Conservation (phyloP, 2,888 invertebrate species). For the Amphiduros pacificus region DNA sequence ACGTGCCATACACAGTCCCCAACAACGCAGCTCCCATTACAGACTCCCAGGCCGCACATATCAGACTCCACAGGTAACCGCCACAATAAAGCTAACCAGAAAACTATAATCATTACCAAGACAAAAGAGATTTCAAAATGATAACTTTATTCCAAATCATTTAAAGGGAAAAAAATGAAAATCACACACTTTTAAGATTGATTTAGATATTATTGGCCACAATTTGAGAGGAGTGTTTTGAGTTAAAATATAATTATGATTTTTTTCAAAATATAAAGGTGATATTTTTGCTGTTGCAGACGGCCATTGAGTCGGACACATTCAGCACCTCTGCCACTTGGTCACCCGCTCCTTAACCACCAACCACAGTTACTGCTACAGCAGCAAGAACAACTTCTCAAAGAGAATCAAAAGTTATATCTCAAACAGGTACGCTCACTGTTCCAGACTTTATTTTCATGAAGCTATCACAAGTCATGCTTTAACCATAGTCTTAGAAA, state of each 20-base stretch:
- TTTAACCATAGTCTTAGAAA: not conserved
- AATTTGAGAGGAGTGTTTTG: too few relatives aligned
- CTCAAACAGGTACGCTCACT: slow-evolving; percentile 44
- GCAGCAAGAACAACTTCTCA: slow-evolving; percentile 48
- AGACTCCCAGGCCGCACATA: slow-evolving; percentile 69
- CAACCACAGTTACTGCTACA: slow-evolving; percentile 35
- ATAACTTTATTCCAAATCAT: too few relatives aligned
- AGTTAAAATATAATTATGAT: too few relatives aligned
- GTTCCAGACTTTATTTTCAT: not conserved
- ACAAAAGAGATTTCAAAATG: too few relatives aligned
- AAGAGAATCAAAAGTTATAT: slow-evolving; percentile 44
- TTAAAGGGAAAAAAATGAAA: too few relatives aligned
- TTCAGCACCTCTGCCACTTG: slow-evolving; percentile 87
- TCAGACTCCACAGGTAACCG: slow-evolving; percentile 64
- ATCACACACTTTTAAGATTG: too few relatives aligned
- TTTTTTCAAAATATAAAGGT: too few relatives aligned
- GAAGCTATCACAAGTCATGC: not conserved
- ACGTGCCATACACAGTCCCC: slow-evolving; percentile 16
- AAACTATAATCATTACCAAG: too few relatives aligned
- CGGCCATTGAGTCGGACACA: slow-evolving; percentile 89
- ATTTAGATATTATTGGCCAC: too few relatives aligned
- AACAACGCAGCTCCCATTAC: slow-evolving; percentile 63
- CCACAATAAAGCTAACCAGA: too few relatives aligned
- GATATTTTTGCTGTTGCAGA: not conserved
- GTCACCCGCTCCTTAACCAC: slow-evolving; percentile 79